These are phyloP conservation scores for Mycogona germanica DNA, from an alignment of 2,888 invertebrate species.

Conservation along the genomic window DNA sequence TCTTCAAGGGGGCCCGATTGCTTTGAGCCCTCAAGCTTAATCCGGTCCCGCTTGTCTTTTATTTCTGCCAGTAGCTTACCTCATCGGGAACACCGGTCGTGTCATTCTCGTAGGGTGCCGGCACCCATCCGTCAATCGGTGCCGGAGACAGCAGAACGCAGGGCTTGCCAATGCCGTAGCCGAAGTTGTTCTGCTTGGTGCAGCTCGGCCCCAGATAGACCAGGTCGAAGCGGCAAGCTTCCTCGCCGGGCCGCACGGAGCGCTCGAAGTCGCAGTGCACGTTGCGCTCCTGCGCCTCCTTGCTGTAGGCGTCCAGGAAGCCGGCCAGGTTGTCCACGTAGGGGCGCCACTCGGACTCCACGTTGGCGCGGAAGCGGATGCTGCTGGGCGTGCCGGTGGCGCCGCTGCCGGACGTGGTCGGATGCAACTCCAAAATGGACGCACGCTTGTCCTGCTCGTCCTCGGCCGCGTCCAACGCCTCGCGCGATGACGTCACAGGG, in stretches of 20 bases:
- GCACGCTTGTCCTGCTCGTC: too few relatives aligned
- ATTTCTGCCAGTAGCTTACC: too few relatives aligned
- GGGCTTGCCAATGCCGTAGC: conserved; percentile 8
- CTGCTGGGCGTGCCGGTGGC: too few relatives aligned
- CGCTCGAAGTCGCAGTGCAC: conserved; percentile 12
- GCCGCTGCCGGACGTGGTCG: too few relatives aligned
- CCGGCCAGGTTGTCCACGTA: not conserved
- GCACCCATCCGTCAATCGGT: not conserved
- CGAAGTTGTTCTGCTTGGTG: conserved; percentile 10
- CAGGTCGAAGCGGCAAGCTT: conserved; percentile 9
- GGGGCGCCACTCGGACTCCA: conserved; percentile 1
- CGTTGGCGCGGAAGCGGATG: not conserved
- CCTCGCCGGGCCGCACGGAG: not conserved
- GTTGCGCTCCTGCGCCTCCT: conserved; percentile 3
- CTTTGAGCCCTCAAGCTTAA: too few relatives aligned
- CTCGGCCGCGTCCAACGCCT: too few relatives aligned
- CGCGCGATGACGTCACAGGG: too few relatives aligned
- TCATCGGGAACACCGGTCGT: conserved; percentile 5
- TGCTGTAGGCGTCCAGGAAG: conserved; percentile 3
- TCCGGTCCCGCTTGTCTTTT: too few relatives aligned
- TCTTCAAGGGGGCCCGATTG: too few relatives aligned
- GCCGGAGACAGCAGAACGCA: conserved; percentile 7
- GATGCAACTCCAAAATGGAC: too few relatives aligned
- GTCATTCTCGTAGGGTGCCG: conserved; percentile 1
- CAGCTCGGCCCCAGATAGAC: conserved; percentile 11